Evolutionary conservation across 2,888 invertebrate genomes (phyloP).

Genomic region (Zeuzera pyrina): DNA sequence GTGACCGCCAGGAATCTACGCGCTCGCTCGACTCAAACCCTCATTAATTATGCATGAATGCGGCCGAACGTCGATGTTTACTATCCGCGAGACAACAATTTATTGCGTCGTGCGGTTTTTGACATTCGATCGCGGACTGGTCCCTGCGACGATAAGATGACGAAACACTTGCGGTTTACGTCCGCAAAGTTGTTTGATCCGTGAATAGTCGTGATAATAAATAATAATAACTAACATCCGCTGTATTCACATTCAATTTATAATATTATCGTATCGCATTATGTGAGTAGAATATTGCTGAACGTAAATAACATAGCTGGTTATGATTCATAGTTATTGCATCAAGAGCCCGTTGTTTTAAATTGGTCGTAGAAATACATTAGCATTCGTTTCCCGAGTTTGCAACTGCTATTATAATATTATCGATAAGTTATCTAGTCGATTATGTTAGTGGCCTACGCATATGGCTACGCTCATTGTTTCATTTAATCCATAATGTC

Average conservation of each 20-base stretch:
- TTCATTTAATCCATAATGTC: constrained; percentile 33
- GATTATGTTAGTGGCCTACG: not conserved
- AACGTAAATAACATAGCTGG: constrained; percentile 23
- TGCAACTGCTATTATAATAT: too few species aligned
- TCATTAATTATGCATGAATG: constrained; percentile 73
- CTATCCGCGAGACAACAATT: constrained; percentile 68
- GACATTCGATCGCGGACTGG: constrained; percentile 56
- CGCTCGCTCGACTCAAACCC: constrained; percentile 49
- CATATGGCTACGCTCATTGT: not conserved
- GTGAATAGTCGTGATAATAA: constrained; percentile 4
- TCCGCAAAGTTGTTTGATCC: constrained; percentile 13
- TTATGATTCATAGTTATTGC: constrained; percentile 40
- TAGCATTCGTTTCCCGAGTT: too few species aligned
- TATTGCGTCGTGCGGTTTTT: constrained; percentile 69
- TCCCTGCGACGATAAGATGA: constrained; percentile 31
- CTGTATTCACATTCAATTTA: constrained; percentile 9
- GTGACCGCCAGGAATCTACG: constrained; percentile 68
- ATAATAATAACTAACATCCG: constrained; percentile 5
- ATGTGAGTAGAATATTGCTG: constrained; percentile 14
- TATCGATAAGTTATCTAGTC: not conserved
- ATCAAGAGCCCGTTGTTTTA: constrained; percentile 38
- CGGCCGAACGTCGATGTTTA: constrained; percentile 66
- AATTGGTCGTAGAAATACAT: constrained; percentile 42
- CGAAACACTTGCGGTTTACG: constrained; percentile 40
- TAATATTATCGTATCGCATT: constrained; percentile 15